Base-by-base conservation (phyloP, 2,797 vertebrate genomes). In the Melanotaenia pygmaea region DNA sequence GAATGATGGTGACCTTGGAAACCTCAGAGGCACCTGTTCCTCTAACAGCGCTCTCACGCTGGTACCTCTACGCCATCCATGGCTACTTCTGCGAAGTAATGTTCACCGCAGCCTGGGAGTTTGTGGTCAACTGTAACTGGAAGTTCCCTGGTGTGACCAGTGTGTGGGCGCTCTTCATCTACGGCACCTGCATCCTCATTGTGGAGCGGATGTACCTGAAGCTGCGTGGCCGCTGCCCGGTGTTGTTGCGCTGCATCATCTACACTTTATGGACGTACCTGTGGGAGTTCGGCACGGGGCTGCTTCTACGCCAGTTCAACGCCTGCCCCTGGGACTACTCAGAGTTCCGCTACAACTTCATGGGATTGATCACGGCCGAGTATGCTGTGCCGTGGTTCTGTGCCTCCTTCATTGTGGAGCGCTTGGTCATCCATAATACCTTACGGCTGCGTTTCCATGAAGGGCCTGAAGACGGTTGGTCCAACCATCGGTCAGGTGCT, bases 61-160 rank as follows among this genome's bases (percentile, higher is more conserved):
- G 98, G 98, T 99, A 99, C 92, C 96, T 99, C 61, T 99, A 99
- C 0, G 98, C 98, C 89, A 99, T 99, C 92, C 98, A 99, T 0
- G 98, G 98, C 83, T 99, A 98, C 90, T 98, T 99, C 94, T 99
- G 98, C 53, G 98, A 99, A 92, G 98, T 99, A 87, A 98, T 99
- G 97, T 99, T 99, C 94, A 99, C 98, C 0, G 98, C 98, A 0
- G 96, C 97, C 82, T 99, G 98, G 98, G 98, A 99, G 74, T 99
- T 99, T 43, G 97, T 96, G 74, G 96, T 97, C 74, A 95, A 97
- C 92, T 95, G 95, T 86, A 98, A 99, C 95, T 99, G 98, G 98
- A 98, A 98, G 84, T 98, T 99, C 80, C 98, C 98, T 0, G 98
- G 98, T 1, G 97, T 99, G 79, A 99, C 98, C 71, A 99, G 98